phyloP scores from a whole-genome alignment of 1,140 invertebrate species.

The Maniola jurtina region DNA sequence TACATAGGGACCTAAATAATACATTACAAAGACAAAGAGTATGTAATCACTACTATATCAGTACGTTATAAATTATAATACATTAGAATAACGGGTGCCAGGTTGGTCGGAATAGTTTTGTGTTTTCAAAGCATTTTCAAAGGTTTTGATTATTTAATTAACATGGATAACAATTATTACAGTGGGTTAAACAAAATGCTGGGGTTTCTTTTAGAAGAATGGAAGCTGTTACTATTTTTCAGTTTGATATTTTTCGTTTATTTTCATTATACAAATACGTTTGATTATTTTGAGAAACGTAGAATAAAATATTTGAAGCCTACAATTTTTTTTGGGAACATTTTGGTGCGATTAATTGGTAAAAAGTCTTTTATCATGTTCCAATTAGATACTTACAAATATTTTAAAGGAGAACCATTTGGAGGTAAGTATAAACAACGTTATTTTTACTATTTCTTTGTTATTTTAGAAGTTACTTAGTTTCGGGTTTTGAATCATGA shows the following conservation, averaged over 20 bases:
- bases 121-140: too few species aligned
- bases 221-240: constrained; percentile 55
- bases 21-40: too few species aligned
- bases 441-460: not conserved
- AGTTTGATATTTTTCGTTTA: constrained; percentile 58
- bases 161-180: not conserved
- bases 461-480: not conserved
- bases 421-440: constrained; percentile 59
- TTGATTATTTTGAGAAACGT: constrained; percentile 66
- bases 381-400: constrained; percentile 65
- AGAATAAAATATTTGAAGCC: constrained; percentile 65
- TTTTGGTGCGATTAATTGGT: constrained; percentile 55
- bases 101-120: too few species aligned
- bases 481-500: too few species aligned
- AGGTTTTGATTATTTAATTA: too few species aligned
- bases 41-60: too few species aligned
- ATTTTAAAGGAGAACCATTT: constrained; percentile 70
- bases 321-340: constrained; percentile 69
- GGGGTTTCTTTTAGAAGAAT: constrained; percentile 52
- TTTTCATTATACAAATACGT: constrained; percentile 55
- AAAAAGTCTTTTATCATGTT: constrained; percentile 72
- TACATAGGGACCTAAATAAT: too few species aligned
- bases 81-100: too few species aligned
- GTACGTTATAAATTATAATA: too few species aligned
- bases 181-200: not conserved